A percentile compares a stretch with the other conserved stretches of the same genome.
phyloP scores from a whole-genome alignment of 2,113 vertebrate genomes.

The Nannobrachium achirus region DNA sequence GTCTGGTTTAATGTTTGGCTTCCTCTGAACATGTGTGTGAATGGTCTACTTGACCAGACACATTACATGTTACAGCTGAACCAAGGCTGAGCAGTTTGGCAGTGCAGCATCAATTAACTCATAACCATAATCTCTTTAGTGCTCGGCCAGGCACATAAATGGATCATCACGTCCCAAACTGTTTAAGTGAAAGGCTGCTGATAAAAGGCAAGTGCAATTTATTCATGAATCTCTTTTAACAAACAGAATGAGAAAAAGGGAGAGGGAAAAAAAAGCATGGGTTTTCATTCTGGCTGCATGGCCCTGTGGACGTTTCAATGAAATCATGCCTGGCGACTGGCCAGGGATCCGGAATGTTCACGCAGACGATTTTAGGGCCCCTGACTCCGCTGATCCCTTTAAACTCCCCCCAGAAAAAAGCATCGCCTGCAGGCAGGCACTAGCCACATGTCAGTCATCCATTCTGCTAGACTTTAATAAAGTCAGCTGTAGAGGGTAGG shows the following conservation, averaged over 20 bases:
- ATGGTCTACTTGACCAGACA: constrained; percentile 32
- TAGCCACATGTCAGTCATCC: constrained; percentile 59
- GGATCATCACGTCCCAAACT: not conserved
- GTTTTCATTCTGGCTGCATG: constrained; percentile 2
- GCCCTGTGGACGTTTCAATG: constrained; percentile 29
- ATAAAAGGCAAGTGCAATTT: constrained; percentile 27
- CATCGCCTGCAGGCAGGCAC: constrained; percentile 54
- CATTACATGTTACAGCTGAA: constrained; percentile 15
- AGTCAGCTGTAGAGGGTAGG: constrained; percentile 52
- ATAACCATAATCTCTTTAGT: constrained; percentile 45
- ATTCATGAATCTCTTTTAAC: not conserved
- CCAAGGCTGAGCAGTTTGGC: constrained; percentile 21
- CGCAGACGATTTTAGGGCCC: constrained; percentile 14
- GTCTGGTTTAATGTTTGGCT: too few species aligned
- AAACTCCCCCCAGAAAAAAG: constrained; percentile 64
- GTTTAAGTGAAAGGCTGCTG: constrained; percentile 7
- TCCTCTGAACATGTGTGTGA: constrained; percentile 13
- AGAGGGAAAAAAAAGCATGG: too few species aligned
- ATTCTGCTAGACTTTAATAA: constrained; percentile 60
- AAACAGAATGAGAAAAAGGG: too few species aligned
- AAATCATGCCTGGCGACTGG: constrained; percentile 34
- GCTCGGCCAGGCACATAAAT: constrained; percentile 1
- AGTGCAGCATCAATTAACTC: constrained; percentile 44
- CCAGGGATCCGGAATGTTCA: constrained; percentile 44
- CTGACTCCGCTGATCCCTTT: constrained; percentile 62